phyloP scores from a whole-genome alignment of 1,140 invertebrate genomes.

The Drosophila yakuba region DNA sequence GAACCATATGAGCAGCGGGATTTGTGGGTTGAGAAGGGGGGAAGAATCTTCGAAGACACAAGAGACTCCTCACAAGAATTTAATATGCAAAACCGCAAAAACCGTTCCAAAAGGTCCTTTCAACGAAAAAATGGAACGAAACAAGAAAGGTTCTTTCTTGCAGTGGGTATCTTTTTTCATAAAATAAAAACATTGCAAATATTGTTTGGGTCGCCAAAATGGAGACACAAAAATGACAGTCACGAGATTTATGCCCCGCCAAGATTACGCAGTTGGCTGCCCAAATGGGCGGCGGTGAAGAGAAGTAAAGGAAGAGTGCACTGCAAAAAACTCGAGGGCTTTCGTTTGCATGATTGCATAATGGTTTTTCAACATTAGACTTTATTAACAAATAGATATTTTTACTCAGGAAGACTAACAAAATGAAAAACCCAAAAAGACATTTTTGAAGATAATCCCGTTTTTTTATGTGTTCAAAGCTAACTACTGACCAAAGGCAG shows the following conservation, averaged over 20 bases:
- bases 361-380: too few relatives aligned
- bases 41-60: slow-evolving; percentile 19
- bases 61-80: slow-evolving; percentile 68
- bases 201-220: slow-evolving; percentile 84
- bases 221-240: slow-evolving; percentile 84
- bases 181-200: slow-evolving; percentile 79
- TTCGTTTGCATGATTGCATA: too few relatives aligned
- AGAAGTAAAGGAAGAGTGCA: background rate
- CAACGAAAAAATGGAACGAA: slow-evolving; percentile 33
- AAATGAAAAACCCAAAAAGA: too few relatives aligned
- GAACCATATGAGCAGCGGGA: slow-evolving; percentile 32
- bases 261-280: slow-evolving; percentile 73
- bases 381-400: too few relatives aligned
- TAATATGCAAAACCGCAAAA: slow-evolving; percentile 84
- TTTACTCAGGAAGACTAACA: too few relatives aligned
- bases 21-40: background rate
- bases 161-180: slow-evolving; percentile 68
- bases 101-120: slow-evolving; percentile 58
- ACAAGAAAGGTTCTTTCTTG: slow-evolving; percentile 43
- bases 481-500: slow-evolving; percentile 48
- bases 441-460: too few relatives aligned
- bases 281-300: slow-evolving; percentile 5
- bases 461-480: slow-evolving; percentile 5
- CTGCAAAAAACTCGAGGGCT: slow-evolving; percentile 2
- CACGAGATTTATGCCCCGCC: slow-evolving; percentile 80